Conservation (phyloP, 2,797 vertebrate species). For the Macroramphosus scolopax region DNA sequence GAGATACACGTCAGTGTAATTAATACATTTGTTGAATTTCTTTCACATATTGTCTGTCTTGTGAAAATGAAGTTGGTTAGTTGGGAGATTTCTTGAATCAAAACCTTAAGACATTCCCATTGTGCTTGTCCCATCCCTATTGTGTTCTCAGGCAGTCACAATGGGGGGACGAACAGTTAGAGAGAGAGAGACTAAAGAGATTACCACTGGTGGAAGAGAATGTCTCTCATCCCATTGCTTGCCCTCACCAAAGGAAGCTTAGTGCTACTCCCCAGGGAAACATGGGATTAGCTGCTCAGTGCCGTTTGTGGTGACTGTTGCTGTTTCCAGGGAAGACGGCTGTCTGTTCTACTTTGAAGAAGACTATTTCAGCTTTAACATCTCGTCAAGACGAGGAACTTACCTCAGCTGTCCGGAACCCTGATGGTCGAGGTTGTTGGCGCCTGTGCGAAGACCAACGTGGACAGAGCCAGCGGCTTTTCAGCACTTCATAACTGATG, state of each 20-base stretch:
- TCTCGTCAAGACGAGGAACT: slow-evolving; percentile 23
- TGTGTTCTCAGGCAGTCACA: slow-evolving; percentile 12
- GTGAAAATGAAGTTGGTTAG: too few species aligned
- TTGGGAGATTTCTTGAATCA: too few species aligned
- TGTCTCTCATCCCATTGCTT: slow-evolving; percentile 58
- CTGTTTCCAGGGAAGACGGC: slow-evolving; percentile 16
- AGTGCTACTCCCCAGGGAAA: slow-evolving; percentile 37
- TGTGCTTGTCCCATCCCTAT: slow-evolving; percentile 11
- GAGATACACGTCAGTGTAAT: too few species aligned
- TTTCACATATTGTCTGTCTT: too few species aligned
- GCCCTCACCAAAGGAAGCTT: slow-evolving; percentile 44
- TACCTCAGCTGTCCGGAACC: neutral
- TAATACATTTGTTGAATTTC: too few species aligned
- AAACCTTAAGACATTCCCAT: too few species aligned
- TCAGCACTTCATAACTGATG: slow-evolving; percentile 7
- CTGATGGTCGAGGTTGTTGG: neutral
- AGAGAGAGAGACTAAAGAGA: slow-evolving; percentile 75
- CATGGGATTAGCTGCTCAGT: slow-evolving; percentile 34
- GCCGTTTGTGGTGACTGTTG: slow-evolving; percentile 5
- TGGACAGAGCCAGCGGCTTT: slow-evolving; percentile 4
- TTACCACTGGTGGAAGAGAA: slow-evolving; percentile 74
- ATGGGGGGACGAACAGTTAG: slow-evolving; percentile 20
- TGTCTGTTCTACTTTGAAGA: slow-evolving; percentile 13
- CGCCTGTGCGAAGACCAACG: neutral
- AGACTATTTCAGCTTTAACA: slow-evolving; percentile 12